Evolutionary conservation across 2,113 vertebrate genomes (phyloP), one percentile per base, ranked within the genome.

Genomic region (Centrocercus urophasianus): DNA sequence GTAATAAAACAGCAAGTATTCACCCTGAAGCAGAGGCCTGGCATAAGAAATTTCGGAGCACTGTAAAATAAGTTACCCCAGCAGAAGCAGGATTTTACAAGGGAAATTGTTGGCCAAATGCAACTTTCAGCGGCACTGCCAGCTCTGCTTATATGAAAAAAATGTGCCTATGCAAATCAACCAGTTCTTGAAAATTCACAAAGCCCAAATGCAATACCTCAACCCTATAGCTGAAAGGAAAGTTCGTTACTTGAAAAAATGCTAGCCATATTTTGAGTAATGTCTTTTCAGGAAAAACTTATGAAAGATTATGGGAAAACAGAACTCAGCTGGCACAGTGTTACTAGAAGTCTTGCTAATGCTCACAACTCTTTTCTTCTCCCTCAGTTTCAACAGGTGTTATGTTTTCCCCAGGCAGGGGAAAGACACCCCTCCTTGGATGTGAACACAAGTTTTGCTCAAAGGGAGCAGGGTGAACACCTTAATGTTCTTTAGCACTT

Each of bases 61-160:
- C 90, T 95, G 86, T 86, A 83, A 88, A 95, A 88, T 54, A 79
- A 90, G 88, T 94, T 76, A 72, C 54, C 54, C 76, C 70, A 90
- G 92, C 70, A 93, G 92, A 92, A 88, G 56, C 56, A 74, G 72
- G 50, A 74, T 92, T 95, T 95, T 93, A 95, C 85, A 86, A 86
- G 87, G 54, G 64, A 47, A 93, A 74, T 74, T 85, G 17, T 40
- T 91, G 89, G 89, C 90, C 88, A 86, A 25, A 45, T 74, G 25
- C 14, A 75, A 84, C 43, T 72, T 65, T 19, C 83, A 69, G 60
- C 79, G 85, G 79, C 42, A n/a, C 48, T 91, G 82, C 71, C 82
- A 88, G 50, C 75, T 83, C 60, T 1, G 4, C 72, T 89, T 88
- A 69, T 14, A 77, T 91, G 91, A 83, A 93, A 77, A 60, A 52